phyloP scores from a whole-genome alignment of 35 echinoderm and acorn worm species.

The Ophioderma brevispina region DNA sequence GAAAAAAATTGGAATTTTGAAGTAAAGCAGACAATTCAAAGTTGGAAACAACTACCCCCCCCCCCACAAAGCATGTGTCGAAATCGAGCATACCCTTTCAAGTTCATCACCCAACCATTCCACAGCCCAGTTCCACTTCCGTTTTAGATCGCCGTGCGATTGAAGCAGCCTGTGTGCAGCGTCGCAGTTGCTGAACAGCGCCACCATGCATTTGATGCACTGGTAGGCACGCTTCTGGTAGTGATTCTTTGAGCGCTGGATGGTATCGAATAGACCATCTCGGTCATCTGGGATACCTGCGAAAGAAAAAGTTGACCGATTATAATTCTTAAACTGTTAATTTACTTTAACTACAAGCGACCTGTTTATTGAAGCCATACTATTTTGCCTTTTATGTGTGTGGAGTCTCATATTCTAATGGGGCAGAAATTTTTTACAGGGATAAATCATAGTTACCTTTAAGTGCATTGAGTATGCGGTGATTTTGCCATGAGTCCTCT shows the following conservation, averaged over 20 bases:
- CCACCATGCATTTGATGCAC: constrained; percentile 99
- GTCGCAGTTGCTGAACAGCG: constrained; percentile 92
- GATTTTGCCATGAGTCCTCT: constrained; percentile 95
- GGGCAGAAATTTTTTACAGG: background rate
- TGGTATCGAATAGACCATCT: constrained; percentile 97
- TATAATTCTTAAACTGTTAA: too few species aligned
- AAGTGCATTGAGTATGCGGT: constrained; percentile 93
- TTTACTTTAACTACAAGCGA: too few species aligned
- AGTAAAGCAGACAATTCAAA: too few species aligned
- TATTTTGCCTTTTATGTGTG: background rate
- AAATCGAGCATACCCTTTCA: constrained; percentile 86
- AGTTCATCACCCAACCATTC: constrained; percentile 98
- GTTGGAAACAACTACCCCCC: too few species aligned
- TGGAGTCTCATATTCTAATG: background rate
- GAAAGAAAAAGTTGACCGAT: too few species aligned
- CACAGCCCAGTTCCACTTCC: constrained; percentile 96
- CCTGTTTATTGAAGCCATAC: background rate
- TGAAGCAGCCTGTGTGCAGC: constrained; percentile 72
- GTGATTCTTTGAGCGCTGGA: constrained; percentile 99
- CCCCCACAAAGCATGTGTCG: too few species aligned
- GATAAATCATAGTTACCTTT: constrained; percentile 58
- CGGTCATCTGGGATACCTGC: constrained; percentile 97
- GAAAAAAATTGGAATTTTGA: too few species aligned
- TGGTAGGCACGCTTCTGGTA: constrained; percentile 99
- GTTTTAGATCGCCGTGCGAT: constrained; percentile 81